Evolutionary conservation across 2,888 invertebrate species (phyloP).

Genomic region (Patella caerulea): DNA sequence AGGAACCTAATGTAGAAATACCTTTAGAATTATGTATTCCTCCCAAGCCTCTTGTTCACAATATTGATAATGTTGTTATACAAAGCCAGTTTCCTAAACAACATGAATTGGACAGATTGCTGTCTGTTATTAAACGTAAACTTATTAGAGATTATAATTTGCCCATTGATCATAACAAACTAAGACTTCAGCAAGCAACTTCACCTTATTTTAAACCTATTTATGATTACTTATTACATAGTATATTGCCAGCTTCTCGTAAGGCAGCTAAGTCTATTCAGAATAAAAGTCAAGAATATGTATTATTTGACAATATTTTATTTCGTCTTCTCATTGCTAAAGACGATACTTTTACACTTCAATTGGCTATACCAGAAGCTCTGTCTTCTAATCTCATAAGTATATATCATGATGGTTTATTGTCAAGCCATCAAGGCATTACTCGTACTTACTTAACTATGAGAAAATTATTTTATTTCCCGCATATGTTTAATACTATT

Average conservation of each 20-base stretch:
- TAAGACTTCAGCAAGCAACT: not conserved
- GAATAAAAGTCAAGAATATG: slow-evolving; percentile 4
- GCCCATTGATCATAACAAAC: not conserved
- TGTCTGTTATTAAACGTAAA: not conserved
- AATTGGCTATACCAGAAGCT: slow-evolving; percentile 7
- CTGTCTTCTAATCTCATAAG: not conserved
- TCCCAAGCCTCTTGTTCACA: not conserved
- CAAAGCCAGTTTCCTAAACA: slow-evolving; percentile 1
- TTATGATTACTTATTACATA: too few species aligned
- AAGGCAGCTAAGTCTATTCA: not conserved
- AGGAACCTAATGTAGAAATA: too few species aligned
- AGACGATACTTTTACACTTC: not conserved
- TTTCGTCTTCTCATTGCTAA: not conserved
- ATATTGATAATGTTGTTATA: too few species aligned
- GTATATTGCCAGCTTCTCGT: too few species aligned
- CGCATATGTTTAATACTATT: not conserved
- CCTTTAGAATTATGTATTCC: not conserved
- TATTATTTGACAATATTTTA: not conserved
- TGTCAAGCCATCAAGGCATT: too few species aligned
- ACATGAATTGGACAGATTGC: not conserved
- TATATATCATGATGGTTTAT: slow-evolving; percentile 4
- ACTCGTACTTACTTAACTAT: too few species aligned
- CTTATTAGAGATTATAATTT: slow-evolving; percentile 1
- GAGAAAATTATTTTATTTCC: too few species aligned
- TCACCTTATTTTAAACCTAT: slow-evolving; percentile 2